Conservation (phyloP, 2,797 vertebrate species). For the Brachymystax lenok region DNA sequence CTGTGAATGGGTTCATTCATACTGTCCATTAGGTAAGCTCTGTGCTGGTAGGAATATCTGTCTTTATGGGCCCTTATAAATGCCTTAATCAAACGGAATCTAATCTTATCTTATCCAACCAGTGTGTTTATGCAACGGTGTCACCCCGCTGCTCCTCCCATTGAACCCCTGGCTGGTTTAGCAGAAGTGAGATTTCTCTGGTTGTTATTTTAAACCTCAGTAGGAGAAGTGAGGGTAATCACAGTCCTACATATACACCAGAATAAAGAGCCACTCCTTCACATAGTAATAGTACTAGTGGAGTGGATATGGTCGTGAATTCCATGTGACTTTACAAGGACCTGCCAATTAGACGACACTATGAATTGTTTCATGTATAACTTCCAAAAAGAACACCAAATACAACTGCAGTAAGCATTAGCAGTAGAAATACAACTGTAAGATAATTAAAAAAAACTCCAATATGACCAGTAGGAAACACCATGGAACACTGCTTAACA, state of each 20-base stretch:
- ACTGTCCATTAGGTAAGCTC: slow-evolving; percentile 5
- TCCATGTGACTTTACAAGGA: background rate
- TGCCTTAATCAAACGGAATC: background rate
- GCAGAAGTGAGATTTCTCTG: slow-evolving; percentile 48
- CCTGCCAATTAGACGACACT: background rate
- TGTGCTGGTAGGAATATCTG: slow-evolving; percentile 34
- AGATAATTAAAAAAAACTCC: too few relatives aligned
- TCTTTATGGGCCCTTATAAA: slow-evolving; percentile 40
- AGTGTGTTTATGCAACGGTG: background rate
- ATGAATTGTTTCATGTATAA: background rate
- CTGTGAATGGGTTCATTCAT: too few relatives aligned
- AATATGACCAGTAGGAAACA: too few relatives aligned
- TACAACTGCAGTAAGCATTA: too few relatives aligned
- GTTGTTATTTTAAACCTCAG: slow-evolving; percentile 33
- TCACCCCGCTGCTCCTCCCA: background rate
- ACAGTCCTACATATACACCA: slow-evolving; percentile 35
- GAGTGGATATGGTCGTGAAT: background rate
- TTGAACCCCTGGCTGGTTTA: slow-evolving; percentile 12
- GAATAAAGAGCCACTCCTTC: slow-evolving; percentile 9
- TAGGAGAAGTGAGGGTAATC: slow-evolving; percentile 44
- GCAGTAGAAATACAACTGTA: too few relatives aligned
- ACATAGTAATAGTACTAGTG: slow-evolving; percentile 5
- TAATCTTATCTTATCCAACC: slow-evolving; percentile 18
- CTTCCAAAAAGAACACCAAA: too few relatives aligned
- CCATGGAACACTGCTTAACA: too few relatives aligned